Base-by-base conservation (phyloP, 2,797 vertebrate genomes). In the Margarornis squamiger region DNA sequence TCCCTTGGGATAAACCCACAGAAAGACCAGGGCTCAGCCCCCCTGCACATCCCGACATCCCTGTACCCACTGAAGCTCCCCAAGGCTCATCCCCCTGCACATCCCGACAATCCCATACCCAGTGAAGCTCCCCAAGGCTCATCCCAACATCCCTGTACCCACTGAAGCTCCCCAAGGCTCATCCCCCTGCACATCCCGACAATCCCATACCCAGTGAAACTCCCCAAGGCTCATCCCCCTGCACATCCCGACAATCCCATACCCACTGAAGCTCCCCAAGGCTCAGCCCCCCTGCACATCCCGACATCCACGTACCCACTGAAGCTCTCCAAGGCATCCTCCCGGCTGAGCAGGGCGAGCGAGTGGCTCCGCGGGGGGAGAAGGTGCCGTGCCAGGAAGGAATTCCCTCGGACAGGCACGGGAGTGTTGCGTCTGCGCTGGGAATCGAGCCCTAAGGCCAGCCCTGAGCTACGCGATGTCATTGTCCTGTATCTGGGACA, bases 31-130 rank as follows among this genome's bases (percentile, higher is more conserved):
- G 14, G 63, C 78, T 66, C 36, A 67, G 15, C 38, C 27, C 24
- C 4, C n/a, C 0, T 2, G 0, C 8, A 0, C 12, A 2, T 10
- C 38, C 51, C 34, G 16, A 14, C 17, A 9, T 12, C 38, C 74
- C 83, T 82, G 0, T 88, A 97, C 97, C 97, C 17, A 0, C 1
- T 24, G 34, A 49, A 80, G 81, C 66, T 83, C 30, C 46, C 39
- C 2, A 74, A 30, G 41, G 34, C 19, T 26, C 24, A 49, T 12
- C 27, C 26, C 48, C 48, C 38, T 39, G 38, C 38, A 11, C 38
- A 11, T 39, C 39, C 41, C 41, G 39, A 45, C 15, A 6, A 5
- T 6, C 49, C 15, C 6, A 4, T 8, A 0, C 10, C 97, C 18
- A 0, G 1, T 27, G 30, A 58, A 80, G 84, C 59, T 84, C 29